Base-by-base conservation (phyloP, 92 coral and sea anemone genomes). In the Parazoanthus darwini region DNA sequence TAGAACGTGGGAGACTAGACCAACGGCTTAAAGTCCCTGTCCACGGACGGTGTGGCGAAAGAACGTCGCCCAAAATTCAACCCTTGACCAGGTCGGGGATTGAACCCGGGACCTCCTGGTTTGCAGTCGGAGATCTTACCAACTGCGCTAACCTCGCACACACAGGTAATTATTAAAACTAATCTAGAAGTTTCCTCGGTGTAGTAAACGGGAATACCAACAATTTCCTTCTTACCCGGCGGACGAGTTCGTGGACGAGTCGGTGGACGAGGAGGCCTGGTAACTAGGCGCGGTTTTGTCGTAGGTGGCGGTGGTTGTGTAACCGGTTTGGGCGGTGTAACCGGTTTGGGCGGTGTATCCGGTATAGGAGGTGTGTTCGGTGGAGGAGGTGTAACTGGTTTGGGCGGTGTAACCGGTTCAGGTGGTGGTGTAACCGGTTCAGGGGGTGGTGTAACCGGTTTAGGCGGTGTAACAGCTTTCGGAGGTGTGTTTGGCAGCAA, bases 321-420 rank as follows among this genome's bases (percentile, higher is more conserved):
- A 71, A 77, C 77, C 35, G 79, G 79, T 82, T 81, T 38, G 39
- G 96, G 96, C 5, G 91, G 91, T 5, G 74, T 72, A 71, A 77
- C 77, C 35, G 79, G 79, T 36, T 82, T 81, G 13, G 95, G 94
- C 1, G 94, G 96, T 10, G 98, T 93, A 0, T 85, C 88, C 0
- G 94, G 95, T 43, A 89, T 88, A 5, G 95, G 95, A 2, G 97
- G 92, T 14, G 82, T 84, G 22, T 25, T 35, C 9, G 88, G 88
- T 38, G 39, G 88, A 0, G 96, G 96, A 8, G 91, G 91, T 5
- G 74, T 72, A 71, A 77, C 77, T 29, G 79, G 79, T 36, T 82
- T 81, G 13, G 95, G 94, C 1, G 94, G 96, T 10, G 98, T 93
- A 0, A 87, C 88, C 0, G 94, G 95, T 43, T 90, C 89, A 5